Percentiles rank a stretch among this genome's conserved stretches.
Evolutionary conservation across 2,797 vertebrate species (phyloP).

Genomic region (Macrochelys suwanniensis): DNA sequence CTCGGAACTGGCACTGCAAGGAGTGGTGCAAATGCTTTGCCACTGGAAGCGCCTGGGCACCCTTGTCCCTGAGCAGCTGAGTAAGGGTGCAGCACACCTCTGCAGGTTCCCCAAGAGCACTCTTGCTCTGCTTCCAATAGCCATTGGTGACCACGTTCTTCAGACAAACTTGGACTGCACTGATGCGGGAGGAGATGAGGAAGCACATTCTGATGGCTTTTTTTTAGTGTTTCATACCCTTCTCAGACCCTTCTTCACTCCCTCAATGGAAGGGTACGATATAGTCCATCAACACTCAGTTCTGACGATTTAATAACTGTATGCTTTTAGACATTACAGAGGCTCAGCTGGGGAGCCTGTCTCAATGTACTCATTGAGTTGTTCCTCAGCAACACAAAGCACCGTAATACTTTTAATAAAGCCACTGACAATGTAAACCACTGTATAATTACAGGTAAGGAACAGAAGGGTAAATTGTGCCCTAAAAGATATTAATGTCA

Average conservation of each 20-base stretch:
- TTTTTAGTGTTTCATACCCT: neutral
- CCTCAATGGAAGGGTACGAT: neutral
- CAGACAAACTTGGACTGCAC: neutral
- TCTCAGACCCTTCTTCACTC: neutral
- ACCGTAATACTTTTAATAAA: neutral
- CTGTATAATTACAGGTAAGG: fast-evolving
- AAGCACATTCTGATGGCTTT: neutral
- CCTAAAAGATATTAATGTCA: neutral
- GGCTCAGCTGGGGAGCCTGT: neutral
- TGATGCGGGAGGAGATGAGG: neutral
- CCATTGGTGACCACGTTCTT: neutral
- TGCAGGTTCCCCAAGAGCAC: neutral
- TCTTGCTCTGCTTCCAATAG: neutral
- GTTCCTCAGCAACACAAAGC: neutral
- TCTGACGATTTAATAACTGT: neutral
- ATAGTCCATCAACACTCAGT: neutral
- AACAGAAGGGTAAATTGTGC: neutral
- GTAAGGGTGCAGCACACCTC: neutral
- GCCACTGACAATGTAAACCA: neutral
- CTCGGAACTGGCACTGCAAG: neutral
- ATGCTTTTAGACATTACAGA: neutral
- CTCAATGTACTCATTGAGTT: neutral
- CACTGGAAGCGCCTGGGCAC: neutral
- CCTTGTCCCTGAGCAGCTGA: neutral
- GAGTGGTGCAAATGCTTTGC: neutral